Evolutionary conservation across 2,113 vertebrate species (phyloP), one percentile per base, ranked within the genome.

Genomic region (Ammodytes marinus): DNA sequence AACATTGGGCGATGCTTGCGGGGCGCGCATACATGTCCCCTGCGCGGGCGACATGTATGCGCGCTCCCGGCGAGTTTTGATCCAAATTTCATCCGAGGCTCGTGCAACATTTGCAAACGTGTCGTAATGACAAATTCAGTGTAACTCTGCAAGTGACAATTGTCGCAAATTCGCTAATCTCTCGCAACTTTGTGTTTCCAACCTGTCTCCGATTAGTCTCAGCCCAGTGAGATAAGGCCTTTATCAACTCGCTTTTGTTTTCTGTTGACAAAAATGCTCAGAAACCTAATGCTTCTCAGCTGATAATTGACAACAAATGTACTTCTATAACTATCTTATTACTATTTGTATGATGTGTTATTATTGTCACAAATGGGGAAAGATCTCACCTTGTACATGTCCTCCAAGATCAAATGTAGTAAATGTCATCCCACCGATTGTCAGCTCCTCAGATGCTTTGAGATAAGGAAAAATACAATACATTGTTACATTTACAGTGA

Each of bases 371-470:
- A 64, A 27, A 49, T 47, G 5, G 4, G 17, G 3, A 19, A 47
- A 58, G 37, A 14, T 35, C 77, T 92, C 59, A 99, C 98, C 97
- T 97, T 99, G 98, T 19, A 97, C 96, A 2, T 99, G 97, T 64
- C 98, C 97, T 86, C 98, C 98, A 74, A 99, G 95, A 89, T 99
- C 97, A 91, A 99, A 99, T 67, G 98, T 99, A 0, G 97, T 99
- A 68, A 99, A 99, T 39, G 97, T 99, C 97, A 99, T 98, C 74
- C 97, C 98, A 68, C 96, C 97, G 68, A 99, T 99, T 0, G 97
- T 97, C 94, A 99, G 86, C 92, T 99, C 98, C 91, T 99, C 98
- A 63, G 98, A 98, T 37, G 98, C 97, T 99, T 89, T 49, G 77
- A 54, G 61, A 14, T 74, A 52, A 61, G 76, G 45, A 45, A 60